These are phyloP conservation scores for Melanotus villosus DNA, from an alignment of 2,888 invertebrate genomes.

Conservation along the genomic window DNA sequence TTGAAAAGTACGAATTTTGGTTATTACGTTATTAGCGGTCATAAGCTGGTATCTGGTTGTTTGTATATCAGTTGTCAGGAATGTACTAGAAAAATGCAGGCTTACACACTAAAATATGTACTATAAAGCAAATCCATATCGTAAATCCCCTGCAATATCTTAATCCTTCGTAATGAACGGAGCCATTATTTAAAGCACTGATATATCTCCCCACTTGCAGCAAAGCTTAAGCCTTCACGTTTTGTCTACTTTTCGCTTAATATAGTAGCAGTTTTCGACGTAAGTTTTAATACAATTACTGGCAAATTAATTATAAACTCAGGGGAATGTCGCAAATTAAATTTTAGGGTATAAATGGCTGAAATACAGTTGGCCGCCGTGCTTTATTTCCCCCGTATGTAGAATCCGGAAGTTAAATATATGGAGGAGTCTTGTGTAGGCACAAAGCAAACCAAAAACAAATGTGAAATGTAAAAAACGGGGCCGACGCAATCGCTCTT, in stretches of 20 bases:
- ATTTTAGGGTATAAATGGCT: conserved; percentile 6
- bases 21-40: no score
- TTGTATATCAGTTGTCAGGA: neutral
- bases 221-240: conserved; percentile 44
- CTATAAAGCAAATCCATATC: conserved; percentile 43
- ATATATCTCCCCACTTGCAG: conserved; percentile 45
- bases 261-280: conserved; percentile 26
- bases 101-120: conserved; percentile 30
- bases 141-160: conserved; percentile 48
- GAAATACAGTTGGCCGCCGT: neutral
- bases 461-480: conserved; percentile 59
- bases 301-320: conserved; percentile 6
- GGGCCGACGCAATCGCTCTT: conserved; percentile 58
- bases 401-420: conserved; percentile 22
- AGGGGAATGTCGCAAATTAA: conserved; percentile 2
- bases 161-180: conserved; percentile 49
- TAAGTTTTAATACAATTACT: conserved; percentile 19
- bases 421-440: conserved; percentile 32
- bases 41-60: no score
- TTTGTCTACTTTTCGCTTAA: conserved; percentile 45
- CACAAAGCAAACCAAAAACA: conserved; percentile 56
- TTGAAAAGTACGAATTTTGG: no score
- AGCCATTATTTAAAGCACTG: conserved; percentile 49
- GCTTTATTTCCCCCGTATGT: neutral
- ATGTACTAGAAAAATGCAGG: conserved; percentile 5